These are phyloP conservation scores for Podilymbus podiceps DNA, from an alignment of 2,113 vertebrate genomes.

Conservation along the genomic window DNA sequence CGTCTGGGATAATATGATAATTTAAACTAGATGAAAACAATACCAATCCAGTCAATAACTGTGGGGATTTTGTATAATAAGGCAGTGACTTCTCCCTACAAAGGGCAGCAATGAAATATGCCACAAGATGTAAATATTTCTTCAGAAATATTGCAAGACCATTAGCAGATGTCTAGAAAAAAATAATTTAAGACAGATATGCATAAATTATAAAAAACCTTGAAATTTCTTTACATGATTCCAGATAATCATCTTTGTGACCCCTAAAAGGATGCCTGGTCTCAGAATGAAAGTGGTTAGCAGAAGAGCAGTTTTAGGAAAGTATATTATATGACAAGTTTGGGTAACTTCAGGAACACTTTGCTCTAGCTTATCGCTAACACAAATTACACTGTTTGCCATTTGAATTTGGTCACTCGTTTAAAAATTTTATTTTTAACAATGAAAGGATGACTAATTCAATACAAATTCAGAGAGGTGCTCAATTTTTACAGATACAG, in stretches of 20 bases:
- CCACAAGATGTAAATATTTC: neutral
- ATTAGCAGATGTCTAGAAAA: neutral
- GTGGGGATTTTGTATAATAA: neutral
- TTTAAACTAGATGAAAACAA: neutral
- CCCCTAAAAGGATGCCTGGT: neutral
- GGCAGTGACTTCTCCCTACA: neutral
- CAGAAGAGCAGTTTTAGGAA: neutral
- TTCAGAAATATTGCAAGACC: neutral
- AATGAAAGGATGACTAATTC: neutral
- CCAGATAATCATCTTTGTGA: neutral
- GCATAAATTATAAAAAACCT: neutral
- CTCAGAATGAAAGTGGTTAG: neutral
- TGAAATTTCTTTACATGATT: neutral
- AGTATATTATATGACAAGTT: neutral
- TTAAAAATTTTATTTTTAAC: neutral
- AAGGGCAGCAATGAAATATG: neutral
- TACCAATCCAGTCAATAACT: neutral
- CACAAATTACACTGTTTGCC: neutral
- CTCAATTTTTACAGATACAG: neutral
- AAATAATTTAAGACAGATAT: neutral
- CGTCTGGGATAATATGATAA: neutral
- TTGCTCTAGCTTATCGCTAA: neutral
- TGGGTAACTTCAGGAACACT: neutral
- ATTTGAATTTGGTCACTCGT: neutral
- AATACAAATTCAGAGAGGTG: neutral